Percentiles rank a stretch among this genome's conserved stretches.
Conservation (phyloP, 1,140 invertebrate genomes). For the Procambarus virginalis region DNA sequence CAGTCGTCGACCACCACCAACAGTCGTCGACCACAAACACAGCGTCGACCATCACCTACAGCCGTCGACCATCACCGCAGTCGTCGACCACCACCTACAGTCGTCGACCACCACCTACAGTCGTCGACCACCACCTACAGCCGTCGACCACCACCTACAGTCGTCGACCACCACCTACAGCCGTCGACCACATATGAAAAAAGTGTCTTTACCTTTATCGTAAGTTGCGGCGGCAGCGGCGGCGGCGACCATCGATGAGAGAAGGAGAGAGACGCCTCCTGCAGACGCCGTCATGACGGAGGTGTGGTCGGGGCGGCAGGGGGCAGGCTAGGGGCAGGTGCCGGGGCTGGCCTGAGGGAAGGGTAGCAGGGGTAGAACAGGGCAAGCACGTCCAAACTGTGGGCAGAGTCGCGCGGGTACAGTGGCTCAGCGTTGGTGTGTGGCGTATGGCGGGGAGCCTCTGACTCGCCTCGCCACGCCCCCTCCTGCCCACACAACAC, state of each 20-base stretch:
- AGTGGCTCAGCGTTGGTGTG: background rate
- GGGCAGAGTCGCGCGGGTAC: background rate
- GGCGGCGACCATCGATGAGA: background rate
- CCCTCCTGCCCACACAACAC: slow-evolving; percentile 15
- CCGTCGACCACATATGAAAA: no score
- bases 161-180: no score
- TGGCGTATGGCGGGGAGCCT: background rate
- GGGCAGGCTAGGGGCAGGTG: background rate
- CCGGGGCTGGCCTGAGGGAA: background rate
- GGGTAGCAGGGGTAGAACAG: background rate
- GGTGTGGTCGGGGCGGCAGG: background rate
- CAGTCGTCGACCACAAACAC: no score
- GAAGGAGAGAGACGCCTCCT: background rate
- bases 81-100: no score
- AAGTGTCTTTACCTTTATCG: background rate
- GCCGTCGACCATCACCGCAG: no score
- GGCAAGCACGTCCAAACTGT: background rate
- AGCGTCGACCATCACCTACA: no score
- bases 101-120: no score
- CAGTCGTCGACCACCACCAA: no score
- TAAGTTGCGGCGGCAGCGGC: background rate
- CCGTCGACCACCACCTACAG: no score
- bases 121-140: no score
- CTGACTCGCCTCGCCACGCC: background rate
- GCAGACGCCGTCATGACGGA: background rate